These are phyloP conservation scores for Melanotaenia nigrans DNA, from an alignment of 2,797 vertebrate genomes.

Conservation along the genomic window DNA sequence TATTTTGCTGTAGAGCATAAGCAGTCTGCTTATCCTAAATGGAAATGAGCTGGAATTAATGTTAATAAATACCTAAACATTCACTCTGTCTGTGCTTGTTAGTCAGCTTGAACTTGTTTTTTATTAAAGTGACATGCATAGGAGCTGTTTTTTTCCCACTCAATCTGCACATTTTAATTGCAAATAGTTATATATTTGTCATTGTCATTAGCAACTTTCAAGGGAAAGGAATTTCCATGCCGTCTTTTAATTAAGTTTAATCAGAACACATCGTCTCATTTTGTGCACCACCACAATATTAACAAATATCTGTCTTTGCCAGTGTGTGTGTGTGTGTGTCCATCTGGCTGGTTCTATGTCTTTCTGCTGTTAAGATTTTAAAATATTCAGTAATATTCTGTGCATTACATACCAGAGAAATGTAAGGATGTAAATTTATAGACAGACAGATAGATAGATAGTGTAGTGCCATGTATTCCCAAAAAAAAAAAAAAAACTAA, in stretches of 20 bases:
- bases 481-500: background rate
- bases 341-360: background rate
- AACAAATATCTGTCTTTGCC: background rate
- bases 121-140: slow-evolving; percentile 30
- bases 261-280: slow-evolving; percentile 5
- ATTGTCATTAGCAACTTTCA: slow-evolving; percentile 44
- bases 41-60: slow-evolving; percentile 55
- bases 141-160: slow-evolving; percentile 14
- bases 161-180: slow-evolving; percentile 61
- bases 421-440: too few species aligned
- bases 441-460: too few species aligned
- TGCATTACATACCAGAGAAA: background rate
- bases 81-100: slow-evolving; percentile 29
- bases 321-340: background rate
- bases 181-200: slow-evolving; percentile 52
- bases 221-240: slow-evolving; percentile 12
- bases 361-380: background rate
- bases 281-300: slow-evolving; percentile 11
- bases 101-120: slow-evolving; percentile 46
- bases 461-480: too few species aligned
- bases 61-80: slow-evolving; percentile 54
- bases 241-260: slow-evolving; percentile 32
- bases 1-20: slow-evolving; percentile 14
- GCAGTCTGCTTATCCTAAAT: slow-evolving; percentile 48
- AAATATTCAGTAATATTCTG: background rate